Conservation (phyloP, 2,888 invertebrate genomes). For the Agrotis segetum region DNA sequence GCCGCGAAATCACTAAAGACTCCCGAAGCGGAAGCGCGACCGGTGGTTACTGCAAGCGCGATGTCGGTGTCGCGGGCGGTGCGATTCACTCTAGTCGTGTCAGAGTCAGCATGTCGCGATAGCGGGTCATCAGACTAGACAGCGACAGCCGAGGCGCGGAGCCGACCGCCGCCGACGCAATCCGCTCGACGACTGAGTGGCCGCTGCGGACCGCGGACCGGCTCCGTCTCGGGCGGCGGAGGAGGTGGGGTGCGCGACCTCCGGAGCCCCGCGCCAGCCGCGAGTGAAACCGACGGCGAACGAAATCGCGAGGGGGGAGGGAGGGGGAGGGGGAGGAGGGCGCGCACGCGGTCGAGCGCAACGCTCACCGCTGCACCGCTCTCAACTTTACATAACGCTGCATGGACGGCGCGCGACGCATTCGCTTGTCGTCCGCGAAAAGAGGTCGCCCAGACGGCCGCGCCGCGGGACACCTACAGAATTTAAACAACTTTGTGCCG, state of each 20-base stretch:
- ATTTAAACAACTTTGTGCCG: constrained; percentile 83
- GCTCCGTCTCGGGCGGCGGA: constrained; percentile 77
- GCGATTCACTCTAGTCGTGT: constrained; percentile 70
- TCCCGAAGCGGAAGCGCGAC: constrained; percentile 80
- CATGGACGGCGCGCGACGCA: constrained; percentile 72
- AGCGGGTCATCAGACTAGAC: constrained; percentile 64
- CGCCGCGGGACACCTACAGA: constrained; percentile 82
- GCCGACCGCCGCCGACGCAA: constrained; percentile 85
- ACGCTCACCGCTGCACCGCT: constrained; percentile 86
- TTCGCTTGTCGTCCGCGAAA: constrained; percentile 78
- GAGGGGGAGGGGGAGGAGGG: constrained; percentile 70
- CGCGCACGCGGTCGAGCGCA: constrained; percentile 88
- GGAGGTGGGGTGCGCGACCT: constrained; percentile 86
- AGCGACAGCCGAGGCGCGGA: constrained; percentile 66
- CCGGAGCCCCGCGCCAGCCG: constrained; percentile 83
- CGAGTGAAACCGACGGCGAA: constrained; percentile 83
- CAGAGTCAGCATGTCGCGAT: constrained; percentile 67
- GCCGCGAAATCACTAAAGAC: constrained; percentile 78
- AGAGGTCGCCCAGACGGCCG: constrained; percentile 84
- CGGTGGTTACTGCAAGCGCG: constrained; percentile 63
- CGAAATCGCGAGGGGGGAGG: constrained; percentile 82
- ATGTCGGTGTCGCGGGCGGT: constrained; percentile 67
- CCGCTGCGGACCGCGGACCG: constrained; percentile 72
- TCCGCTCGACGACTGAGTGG: constrained; percentile 88
- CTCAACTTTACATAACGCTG: constrained; percentile 88